Evolutionary conservation across 2,888 invertebrate genomes (phyloP).

Genomic region (Gandaritis pyraliata): DNA sequence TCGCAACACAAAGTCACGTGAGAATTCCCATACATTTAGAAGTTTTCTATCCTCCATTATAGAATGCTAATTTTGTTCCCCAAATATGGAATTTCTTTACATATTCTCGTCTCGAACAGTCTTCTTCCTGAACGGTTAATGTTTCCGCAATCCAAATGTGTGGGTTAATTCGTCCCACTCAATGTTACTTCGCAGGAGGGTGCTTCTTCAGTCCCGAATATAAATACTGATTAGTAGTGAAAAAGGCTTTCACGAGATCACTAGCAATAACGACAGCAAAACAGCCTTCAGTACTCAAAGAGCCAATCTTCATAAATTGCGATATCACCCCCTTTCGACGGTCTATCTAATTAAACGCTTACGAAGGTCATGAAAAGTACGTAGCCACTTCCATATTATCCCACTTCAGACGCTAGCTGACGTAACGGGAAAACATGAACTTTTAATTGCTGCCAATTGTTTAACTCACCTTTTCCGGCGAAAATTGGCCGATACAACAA

Average conservation of each 20-base stretch:
- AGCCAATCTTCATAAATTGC: constrained; percentile 7
- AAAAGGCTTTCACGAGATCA: background rate
- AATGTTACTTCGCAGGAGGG: no score
- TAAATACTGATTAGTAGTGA: no score
- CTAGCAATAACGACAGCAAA: background rate
- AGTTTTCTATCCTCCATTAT: no score
- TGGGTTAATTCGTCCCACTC: no score
- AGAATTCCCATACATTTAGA: no score
- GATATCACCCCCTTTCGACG: constrained; percentile 11
- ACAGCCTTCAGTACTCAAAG: constrained; percentile 3
- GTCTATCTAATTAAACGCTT: constrained; percentile 18
- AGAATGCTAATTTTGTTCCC: no score
- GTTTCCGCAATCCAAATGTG: no score
- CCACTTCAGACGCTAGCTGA: background rate
- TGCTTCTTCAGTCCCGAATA: no score
- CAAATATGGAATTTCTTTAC: no score
- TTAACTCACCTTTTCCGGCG: constrained; percentile 38
- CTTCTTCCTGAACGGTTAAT: no score
- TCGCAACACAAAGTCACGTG: no score
- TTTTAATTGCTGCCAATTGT: constrained; percentile 15
- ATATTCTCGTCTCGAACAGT: no score
- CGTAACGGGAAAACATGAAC: constrained; percentile 21
- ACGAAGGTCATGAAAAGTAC: constrained; percentile 5
- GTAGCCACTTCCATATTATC: constrained; percentile 5
- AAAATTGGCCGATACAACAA: constrained; percentile 29